Percentiles rank a stretch among this genome's conserved stretches.
These are phyloP conservation scores for Solea solea DNA, from an alignment of 2,113 vertebrate genomes.

Conservation along the genomic window DNA sequence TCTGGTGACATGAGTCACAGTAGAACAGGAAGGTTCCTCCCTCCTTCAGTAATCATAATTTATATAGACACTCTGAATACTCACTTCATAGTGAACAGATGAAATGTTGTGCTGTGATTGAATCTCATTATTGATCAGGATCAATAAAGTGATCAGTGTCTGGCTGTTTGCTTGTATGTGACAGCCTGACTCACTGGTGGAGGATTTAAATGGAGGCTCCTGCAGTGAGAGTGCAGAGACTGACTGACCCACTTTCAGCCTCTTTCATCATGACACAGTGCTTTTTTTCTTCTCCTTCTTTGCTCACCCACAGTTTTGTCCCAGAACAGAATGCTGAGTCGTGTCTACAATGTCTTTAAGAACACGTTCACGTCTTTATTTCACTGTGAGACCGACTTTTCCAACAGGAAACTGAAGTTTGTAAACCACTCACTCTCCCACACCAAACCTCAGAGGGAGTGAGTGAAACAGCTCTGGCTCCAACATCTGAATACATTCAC, in stretches of 20 bases:
- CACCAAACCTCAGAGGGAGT: no score
- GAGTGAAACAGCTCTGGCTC: neutral
- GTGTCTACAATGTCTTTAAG: no score
- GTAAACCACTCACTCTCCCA: no score
- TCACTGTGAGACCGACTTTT: no score
- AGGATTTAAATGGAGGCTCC: slow-evolving; percentile 69
- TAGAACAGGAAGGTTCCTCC: no score
- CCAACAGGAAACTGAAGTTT: no score
- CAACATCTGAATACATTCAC: neutral
- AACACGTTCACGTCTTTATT: no score
- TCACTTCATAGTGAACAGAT: no score
- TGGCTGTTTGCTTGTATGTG: slow-evolving; percentile 4
- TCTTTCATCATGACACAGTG: slow-evolving; percentile 66
- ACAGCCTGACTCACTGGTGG: slow-evolving; percentile 71
- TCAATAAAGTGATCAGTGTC: slow-evolving; percentile 24
- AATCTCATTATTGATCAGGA: slow-evolving; percentile 38
- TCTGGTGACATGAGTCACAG: no score
- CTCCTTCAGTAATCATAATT: no score
- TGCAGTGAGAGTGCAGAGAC: slow-evolving; percentile 68
- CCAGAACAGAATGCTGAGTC: slow-evolving; percentile 13
- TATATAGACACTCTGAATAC: no score
- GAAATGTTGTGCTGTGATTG: slow-evolving; percentile 1
- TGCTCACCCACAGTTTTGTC: slow-evolving; percentile 50
- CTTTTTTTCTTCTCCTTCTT: slow-evolving; percentile 46
- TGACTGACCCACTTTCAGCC: slow-evolving; percentile 74